phyloP scores from a whole-genome alignment of 2,113 vertebrate genomes.

The Megaceryle maxima region DNA sequence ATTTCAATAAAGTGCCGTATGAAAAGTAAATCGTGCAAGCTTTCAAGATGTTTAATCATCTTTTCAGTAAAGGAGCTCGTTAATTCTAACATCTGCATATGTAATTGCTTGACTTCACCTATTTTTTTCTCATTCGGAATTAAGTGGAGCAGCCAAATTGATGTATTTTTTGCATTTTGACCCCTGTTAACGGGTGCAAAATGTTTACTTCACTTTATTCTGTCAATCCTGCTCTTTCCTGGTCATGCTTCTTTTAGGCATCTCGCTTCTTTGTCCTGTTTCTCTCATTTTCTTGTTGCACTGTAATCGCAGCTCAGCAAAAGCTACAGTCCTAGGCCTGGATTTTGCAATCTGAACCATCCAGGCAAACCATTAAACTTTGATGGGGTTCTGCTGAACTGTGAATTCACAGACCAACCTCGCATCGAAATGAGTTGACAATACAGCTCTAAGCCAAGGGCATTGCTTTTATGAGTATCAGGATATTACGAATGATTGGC shows the following conservation, averaged over 20 bases:
- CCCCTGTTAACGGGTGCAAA: background rate
- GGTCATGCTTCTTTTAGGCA: background rate
- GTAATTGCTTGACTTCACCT: conserved; percentile 34
- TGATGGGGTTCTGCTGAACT: background rate
- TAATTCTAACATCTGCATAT: conserved; percentile 36
- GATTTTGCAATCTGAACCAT: background rate
- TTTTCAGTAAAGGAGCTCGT: conserved; percentile 26
- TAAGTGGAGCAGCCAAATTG: background rate
- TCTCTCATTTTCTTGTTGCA: background rate
- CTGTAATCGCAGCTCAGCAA: background rate
- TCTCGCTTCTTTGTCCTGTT: background rate
- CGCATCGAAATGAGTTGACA: background rate
- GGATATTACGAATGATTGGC: background rate
- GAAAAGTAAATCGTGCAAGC: conserved; percentile 32
- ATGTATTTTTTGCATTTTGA: conserved; percentile 30
- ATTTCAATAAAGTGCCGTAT: background rate
- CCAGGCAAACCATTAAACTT: conserved; percentile 2
- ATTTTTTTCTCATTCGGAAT: conserved; percentile 24
- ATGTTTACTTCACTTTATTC: background rate
- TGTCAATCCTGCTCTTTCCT: background rate
- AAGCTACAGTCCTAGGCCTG: background rate
- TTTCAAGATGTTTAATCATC: conserved; percentile 54
- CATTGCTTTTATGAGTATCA: background rate
- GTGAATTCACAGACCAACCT: background rate
- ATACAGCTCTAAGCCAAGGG: background rate